Percentiles rank a stretch among this genome's conserved stretches.
Conservation (phyloP, 1,140 invertebrate species). For the Helicoverpa armigera region DNA sequence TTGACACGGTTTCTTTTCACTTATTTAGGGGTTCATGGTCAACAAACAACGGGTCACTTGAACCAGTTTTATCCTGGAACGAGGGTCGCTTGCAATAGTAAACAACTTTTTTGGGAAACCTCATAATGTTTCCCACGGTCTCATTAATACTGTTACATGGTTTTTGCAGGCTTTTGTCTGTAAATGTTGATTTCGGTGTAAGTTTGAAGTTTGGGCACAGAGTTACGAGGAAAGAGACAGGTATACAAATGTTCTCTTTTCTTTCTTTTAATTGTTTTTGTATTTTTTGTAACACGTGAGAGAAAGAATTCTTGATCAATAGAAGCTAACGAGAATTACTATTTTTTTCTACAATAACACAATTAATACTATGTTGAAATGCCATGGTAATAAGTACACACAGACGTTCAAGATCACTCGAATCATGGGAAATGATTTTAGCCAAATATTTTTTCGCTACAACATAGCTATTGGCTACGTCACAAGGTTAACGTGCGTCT, state of each 20-base stretch:
- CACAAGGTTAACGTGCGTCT: background rate
- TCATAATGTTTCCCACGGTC: background rate
- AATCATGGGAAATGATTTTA: conserved; percentile 3
- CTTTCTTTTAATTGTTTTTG: background rate
- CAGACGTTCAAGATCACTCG: background rate
- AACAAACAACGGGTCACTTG: background rate
- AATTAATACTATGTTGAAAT: no score
- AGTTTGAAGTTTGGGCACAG: background rate
- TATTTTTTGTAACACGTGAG: background rate
- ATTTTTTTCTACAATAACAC: no score
- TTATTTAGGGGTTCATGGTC: conserved; percentile 25
- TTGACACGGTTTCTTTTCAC: conserved; percentile 19
- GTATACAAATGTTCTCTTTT: background rate
- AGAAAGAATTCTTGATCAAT: no score
- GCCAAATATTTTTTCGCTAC: conserved; percentile 34
- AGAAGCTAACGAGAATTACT: no score
- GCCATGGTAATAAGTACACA: background rate
- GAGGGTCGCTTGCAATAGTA: background rate
- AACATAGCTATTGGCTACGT: background rate
- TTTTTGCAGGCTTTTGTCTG: no score
- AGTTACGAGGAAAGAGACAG: background rate
- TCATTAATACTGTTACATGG: no score
- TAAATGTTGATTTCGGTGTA: no score
- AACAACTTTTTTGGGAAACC: background rate
- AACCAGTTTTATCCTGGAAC: background rate